phyloP scores from a whole-genome alignment of 2,888 invertebrate genomes.

The Dastarcus helophoroides region DNA sequence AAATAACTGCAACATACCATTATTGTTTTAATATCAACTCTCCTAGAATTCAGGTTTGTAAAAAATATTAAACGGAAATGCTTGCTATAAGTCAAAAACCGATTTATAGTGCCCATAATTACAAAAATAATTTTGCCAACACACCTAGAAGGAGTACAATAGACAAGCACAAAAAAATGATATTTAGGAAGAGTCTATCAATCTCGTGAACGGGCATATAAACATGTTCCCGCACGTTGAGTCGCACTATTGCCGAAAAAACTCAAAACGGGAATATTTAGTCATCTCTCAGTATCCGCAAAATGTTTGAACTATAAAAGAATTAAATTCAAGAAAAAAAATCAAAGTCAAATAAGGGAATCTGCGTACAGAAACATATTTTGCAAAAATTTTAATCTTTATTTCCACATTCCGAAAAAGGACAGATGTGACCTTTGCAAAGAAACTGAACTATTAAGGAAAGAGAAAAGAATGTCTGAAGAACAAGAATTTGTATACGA shows the following conservation, averaged over 20 bases:
- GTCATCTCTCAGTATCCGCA: neutral
- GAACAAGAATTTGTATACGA: too few species aligned
- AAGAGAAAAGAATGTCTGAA: too few species aligned
- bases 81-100: neutral
- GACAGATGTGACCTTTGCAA: too few species aligned
- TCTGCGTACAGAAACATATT: too few species aligned
- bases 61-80: neutral
- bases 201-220: neutral
- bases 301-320: neutral
- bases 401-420: too few species aligned
- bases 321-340: neutral
- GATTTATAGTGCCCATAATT: neutral
- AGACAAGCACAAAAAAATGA: neutral
- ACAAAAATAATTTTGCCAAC: slow-evolving; percentile 1
- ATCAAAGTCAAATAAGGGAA: too few species aligned
- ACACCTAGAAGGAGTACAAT: slow-evolving; percentile 1
- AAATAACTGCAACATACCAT: neutral
- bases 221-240: neutral
- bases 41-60: slow-evolving; percentile 1
- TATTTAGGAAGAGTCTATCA: neutral
- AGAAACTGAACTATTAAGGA: too few species aligned
- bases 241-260: slow-evolving; percentile 1
- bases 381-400: too few species aligned
- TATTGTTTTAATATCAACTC: neutral
- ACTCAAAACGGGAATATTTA: neutral